Evolutionary conservation across 2,113 vertebrate genomes (phyloP).

Genomic region (Procapra przewalskii): DNA sequence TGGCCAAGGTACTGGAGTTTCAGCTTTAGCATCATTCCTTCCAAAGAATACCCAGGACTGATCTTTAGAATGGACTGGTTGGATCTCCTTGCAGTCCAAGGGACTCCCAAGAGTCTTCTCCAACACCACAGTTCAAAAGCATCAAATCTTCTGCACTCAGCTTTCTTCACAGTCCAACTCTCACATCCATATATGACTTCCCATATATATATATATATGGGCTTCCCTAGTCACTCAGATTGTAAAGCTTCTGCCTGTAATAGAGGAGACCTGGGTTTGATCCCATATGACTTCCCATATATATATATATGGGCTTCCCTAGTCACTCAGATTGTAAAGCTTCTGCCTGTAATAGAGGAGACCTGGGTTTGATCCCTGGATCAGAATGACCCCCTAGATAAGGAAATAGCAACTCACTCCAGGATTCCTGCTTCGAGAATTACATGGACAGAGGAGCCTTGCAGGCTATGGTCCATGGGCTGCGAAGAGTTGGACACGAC

Average conservation of each 20-base stretch:
- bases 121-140: too few species aligned
- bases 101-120: too few species aligned
- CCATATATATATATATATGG: background rate
- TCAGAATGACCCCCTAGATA: background rate
- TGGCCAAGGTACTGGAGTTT: too few species aligned
- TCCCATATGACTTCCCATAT: background rate
- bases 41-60: too few species aligned
- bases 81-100: too few species aligned
- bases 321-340: background rate
- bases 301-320: background rate
- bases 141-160: too few species aligned
- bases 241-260: background rate
- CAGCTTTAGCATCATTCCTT: too few species aligned
- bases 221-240: background rate
- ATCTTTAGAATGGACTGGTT: too few species aligned
- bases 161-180: too few species aligned
- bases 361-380: background rate
- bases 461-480: background rate
- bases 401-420: background rate
- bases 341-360: background rate
- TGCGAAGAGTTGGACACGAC: rapidly evolving
- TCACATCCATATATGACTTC: too few species aligned
- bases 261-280: background rate
- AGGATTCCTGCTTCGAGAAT: background rate
- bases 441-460: background rate